phyloP scores from a whole-genome alignment of 2,113 vertebrate genomes.

The Entosphenus tridentatus region DNA sequence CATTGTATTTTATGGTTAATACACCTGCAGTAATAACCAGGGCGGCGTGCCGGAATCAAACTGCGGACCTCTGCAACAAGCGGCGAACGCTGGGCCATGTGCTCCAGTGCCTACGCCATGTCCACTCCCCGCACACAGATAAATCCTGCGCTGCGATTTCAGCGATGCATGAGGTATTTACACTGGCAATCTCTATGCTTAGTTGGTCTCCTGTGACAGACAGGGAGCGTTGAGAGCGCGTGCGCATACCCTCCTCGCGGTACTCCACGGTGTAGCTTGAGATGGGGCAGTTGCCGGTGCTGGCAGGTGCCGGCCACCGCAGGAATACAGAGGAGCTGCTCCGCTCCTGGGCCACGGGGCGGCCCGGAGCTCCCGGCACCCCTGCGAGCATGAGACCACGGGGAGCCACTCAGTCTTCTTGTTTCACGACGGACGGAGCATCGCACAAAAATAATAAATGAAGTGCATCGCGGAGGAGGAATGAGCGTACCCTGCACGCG shows the following conservation, averaged over 20 bases:
- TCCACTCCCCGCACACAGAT: too few relatives aligned
- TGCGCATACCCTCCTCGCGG: conserved; percentile 55
- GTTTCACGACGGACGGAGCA: not conserved
- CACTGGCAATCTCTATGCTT: too few relatives aligned
- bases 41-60: too few relatives aligned
- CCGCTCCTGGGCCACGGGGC: conserved; percentile 76
- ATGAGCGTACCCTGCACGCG: conserved; percentile 67
- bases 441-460: not conserved
- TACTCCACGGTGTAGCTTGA: conserved; percentile 86
- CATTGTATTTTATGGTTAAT: too few relatives aligned
- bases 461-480: not conserved
- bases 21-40: too few relatives aligned
- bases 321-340: conserved; percentile 67
- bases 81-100: too few relatives aligned
- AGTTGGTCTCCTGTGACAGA: too few relatives aligned
- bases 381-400: conserved; percentile 19
- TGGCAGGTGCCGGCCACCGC: conserved; percentile 66
- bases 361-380: conserved; percentile 63
- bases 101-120: too few relatives aligned
- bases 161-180: too few relatives aligned
- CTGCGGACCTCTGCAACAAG: too few relatives aligned
- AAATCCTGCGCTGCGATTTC: not conserved
- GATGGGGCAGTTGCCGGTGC: conserved; percentile 62
- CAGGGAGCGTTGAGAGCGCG: too few relatives aligned
- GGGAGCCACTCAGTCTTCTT: too few relatives aligned